These are phyloP conservation scores for Cyanoliseus patagonus DNA, from an alignment of 2,113 vertebrate species.

Conservation along the genomic window DNA sequence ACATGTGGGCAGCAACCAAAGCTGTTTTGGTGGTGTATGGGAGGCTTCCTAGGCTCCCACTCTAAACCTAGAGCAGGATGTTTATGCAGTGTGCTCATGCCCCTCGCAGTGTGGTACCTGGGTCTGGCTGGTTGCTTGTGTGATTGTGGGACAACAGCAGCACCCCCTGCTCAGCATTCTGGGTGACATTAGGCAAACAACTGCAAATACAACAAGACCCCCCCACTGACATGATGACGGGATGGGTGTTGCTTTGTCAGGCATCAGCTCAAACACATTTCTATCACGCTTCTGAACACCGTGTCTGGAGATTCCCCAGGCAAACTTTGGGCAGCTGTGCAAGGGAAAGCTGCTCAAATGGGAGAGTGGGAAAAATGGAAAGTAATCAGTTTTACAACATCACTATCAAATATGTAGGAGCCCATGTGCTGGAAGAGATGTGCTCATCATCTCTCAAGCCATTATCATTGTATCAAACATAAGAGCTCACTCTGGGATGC, in stretches of 20 bases:
- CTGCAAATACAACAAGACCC: not conserved
- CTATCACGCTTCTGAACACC: fast-evolving
- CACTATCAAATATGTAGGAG: slow-evolving; percentile 40
- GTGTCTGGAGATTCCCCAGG: not conserved
- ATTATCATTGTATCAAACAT: not conserved
- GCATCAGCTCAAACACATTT: not conserved
- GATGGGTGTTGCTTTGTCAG: not conserved
- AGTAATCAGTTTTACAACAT: not conserved
- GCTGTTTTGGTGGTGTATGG: fast-evolving
- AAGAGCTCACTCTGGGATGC: not conserved
- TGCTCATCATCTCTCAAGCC: not conserved
- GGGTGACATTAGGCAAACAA: not conserved
- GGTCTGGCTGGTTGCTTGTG: not conserved
- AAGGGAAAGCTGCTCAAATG: not conserved
- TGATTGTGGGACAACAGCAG: not conserved
- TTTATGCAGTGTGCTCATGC: not conserved
- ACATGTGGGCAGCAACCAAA: not conserved
- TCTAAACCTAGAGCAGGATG: not conserved
- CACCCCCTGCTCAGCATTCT: not conserved
- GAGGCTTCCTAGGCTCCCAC: not conserved
- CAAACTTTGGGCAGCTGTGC: not conserved
- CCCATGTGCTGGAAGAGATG: not conserved
- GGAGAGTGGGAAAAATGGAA: not conserved
- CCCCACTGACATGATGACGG: fast-evolving
- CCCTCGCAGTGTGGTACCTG: not conserved